Base-by-base conservation (phyloP, 1,140 invertebrate species). In the Pygmarrhopalites habei region DNA sequence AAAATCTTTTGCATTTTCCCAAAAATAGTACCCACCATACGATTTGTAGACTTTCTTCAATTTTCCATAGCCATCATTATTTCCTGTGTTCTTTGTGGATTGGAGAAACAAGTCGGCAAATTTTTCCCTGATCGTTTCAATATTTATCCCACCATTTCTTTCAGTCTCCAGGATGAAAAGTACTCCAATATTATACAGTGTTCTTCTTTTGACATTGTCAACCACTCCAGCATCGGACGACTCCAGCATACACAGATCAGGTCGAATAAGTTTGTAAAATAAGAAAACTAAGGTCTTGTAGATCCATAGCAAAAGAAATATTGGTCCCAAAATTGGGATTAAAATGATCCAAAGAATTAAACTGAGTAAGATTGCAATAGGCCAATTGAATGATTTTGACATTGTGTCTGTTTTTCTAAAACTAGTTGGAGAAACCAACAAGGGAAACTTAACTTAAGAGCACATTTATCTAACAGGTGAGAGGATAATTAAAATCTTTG, bases 21-120 rank as follows among this genome's bases (percentile, higher is more conserved):
- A 55, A 32, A 55, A 55, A 21, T 55, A 55, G 29, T 55, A 55
- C 17, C 51, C 51, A 7, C 51, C 25, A 32, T 29, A 32, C 10
- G 51, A 29, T 15, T 28, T 55, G 51, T 55, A 55, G 21, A 55
- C 14, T 21, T 55, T 12, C 5, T 4, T 7, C 4, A 55, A 26
- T 21, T 55, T 55, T 26, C 29, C 4, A 19, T 28, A 55, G 4
- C 14, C 25, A 14, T 26, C 26, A 5, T 23, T n/a, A n/a, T n/a
- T n/a, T n/a, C n/a, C n/a, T n/a, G n/a, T n/a, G n/a, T n/a, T n/a
- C n/a, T n/a, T n/a, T n/a, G n/a, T n/a, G n/a, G n/a, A n/a, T n/a
- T n/a, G n/a, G n/a, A n/a, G n/a, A n/a, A n/a, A n/a, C n/a, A 28
- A 7, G 7, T 28, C 14, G 51, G 15, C 10, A 32, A 55, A 32